A percentile compares a stretch with the other conserved stretches of the same genome.
phyloP scores from a whole-genome alignment of 2,113 vertebrate genomes.

The Takifugu flavidus region DNA sequence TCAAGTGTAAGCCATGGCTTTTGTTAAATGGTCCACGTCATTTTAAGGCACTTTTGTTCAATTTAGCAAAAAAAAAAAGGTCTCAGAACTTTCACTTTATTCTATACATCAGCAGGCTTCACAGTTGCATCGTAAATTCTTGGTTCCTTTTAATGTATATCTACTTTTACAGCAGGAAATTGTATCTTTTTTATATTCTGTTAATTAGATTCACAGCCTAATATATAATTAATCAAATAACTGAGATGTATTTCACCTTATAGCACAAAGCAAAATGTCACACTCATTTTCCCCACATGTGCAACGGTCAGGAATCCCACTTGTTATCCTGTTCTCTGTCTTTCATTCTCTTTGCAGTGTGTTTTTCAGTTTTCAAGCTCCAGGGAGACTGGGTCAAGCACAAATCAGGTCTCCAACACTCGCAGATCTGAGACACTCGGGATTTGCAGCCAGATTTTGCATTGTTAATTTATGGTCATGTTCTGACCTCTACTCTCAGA shows the following conservation, averaged over 20 bases:
- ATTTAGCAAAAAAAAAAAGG: slow-evolving; percentile 13
- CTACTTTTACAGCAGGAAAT: not conserved
- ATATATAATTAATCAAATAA: slow-evolving; percentile 3
- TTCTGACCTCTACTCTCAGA: slow-evolving; percentile 8
- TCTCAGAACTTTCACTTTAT: not conserved
- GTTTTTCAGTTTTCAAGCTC: slow-evolving; percentile 22
- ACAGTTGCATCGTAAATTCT: slow-evolving; percentile 27
- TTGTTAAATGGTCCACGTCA: slow-evolving; percentile 4
- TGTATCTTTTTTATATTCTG: not conserved
- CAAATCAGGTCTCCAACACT: slow-evolving; percentile 31
- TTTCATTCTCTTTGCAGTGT: slow-evolving; percentile 44
- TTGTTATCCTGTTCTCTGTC: slow-evolving; percentile 42
- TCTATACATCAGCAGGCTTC: slow-evolving; percentile 9
- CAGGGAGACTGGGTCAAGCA: not conserved
- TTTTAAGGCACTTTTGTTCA: slow-evolving; percentile 45
- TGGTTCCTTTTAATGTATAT: slow-evolving; percentile 11
- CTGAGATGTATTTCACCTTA: slow-evolving; percentile 22
- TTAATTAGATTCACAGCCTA: not conserved
- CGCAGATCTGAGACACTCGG: slow-evolving; percentile 12
- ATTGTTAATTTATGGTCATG: not conserved
- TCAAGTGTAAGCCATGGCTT: not conserved
- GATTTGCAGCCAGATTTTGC: slow-evolving; percentile 4
- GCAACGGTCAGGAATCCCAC: slow-evolving; percentile 42
- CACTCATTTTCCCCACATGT: slow-evolving; percentile 24
- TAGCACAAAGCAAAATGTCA: not conserved